Evolutionary conservation across 1,140 invertebrate species (phyloP).

Genomic region (Neodiprion pinetum): DNA sequence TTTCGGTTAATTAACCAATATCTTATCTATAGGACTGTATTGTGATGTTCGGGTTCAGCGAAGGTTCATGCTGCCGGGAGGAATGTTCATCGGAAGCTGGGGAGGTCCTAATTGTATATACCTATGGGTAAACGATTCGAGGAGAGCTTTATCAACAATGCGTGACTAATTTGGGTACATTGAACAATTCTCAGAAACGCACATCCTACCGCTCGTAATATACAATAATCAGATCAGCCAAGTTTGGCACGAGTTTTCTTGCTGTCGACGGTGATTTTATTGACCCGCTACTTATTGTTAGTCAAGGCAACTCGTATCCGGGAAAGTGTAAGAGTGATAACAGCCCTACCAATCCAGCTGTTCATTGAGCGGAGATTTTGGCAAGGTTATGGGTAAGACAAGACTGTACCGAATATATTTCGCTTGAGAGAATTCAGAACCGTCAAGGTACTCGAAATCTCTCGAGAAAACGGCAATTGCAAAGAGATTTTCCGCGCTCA

Average conservation of each 20-base stretch:
- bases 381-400: too few relatives aligned
- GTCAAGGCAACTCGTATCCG: too few relatives aligned
- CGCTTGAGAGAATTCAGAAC: neutral
- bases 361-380: too few relatives aligned
- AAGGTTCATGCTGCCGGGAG: neutral
- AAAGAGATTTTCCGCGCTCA: neutral
- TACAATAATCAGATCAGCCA: too few relatives aligned
- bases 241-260: too few relatives aligned
- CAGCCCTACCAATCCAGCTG: too few relatives aligned
- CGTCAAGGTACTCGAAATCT: neutral
- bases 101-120: neutral
- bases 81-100: neutral
- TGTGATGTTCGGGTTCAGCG: neutral
- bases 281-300: too few relatives aligned
- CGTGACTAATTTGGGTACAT: neutral
- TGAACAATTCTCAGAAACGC: neutral
- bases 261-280: too few relatives aligned
- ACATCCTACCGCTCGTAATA: too few relatives aligned
- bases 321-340: too few relatives aligned
- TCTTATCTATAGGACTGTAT: neutral
- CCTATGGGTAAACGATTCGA: neutral
- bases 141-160: neutral
- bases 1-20: neutral
- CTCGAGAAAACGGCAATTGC: conserved; percentile 4
- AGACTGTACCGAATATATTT: neutral